Conservation (phyloP, 2,888 invertebrate species). For the Agonum fuliginosum region DNA sequence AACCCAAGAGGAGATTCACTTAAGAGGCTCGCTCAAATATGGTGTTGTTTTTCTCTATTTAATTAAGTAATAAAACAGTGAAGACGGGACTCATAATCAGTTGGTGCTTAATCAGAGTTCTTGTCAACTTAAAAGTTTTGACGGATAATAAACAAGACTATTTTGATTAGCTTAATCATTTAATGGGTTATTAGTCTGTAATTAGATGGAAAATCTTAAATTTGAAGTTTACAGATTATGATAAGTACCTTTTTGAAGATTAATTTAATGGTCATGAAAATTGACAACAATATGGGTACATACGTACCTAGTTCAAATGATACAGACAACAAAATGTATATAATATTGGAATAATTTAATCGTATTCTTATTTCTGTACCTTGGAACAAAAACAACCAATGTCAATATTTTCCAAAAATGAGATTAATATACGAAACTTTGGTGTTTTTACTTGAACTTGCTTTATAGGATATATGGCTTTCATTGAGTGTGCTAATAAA, state of each 20-base stretch:
- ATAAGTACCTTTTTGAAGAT: background rate
- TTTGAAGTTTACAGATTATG: background rate
- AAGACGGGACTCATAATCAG: constrained; percentile 18
- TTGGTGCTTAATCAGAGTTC: background rate
- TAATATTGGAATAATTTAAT: no score
- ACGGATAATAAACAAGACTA: background rate
- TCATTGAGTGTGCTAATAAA: no score
- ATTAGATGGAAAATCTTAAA: background rate
- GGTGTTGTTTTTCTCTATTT: constrained; percentile 21
- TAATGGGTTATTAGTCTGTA: background rate
- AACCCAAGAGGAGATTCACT: constrained; percentile 11
- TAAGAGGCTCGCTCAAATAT: no score
- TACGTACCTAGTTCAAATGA: no score
- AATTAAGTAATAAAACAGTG: constrained; percentile 29
- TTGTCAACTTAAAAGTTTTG: background rate
- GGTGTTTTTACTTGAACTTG: no score
- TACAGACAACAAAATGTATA: no score
- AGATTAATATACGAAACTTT: no score
- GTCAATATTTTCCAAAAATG: no score
- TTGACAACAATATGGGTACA: no score
- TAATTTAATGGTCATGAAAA: background rate
- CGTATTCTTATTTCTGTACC: no score
- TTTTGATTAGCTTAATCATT: constrained; percentile 2
- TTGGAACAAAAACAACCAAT: no score
- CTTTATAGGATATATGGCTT: no score